These are phyloP conservation scores for Trypoxylus dichotomus DNA, from an alignment of 1,140 invertebrate genomes.

Conservation along the genomic window DNA sequence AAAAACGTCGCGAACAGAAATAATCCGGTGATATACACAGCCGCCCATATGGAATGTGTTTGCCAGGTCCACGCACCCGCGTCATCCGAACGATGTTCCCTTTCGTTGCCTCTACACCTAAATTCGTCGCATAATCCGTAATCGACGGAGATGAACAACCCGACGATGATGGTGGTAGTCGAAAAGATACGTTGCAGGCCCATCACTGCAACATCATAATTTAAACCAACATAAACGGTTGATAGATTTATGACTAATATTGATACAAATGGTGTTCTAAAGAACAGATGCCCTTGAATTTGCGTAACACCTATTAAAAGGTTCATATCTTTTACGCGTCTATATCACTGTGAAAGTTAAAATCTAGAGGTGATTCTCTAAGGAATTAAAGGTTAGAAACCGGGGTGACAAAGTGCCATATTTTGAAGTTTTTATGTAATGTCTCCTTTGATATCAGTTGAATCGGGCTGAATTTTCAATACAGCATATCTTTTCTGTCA, in stretches of 20 bases:
- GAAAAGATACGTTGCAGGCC: slow-evolving; percentile 62
- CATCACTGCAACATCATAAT: slow-evolving; percentile 56
- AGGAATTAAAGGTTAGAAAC: no score
- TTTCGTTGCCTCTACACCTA: slow-evolving; percentile 59
- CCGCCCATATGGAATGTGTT: slow-evolving; percentile 59
- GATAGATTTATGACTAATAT: neutral
- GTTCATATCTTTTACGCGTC: no score
- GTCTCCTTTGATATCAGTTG: no score
- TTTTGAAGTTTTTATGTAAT: no score
- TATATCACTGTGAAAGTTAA: no score
- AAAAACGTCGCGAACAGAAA: slow-evolving; percentile 59
- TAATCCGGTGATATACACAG: slow-evolving; percentile 59
- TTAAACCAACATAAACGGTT: slow-evolving; percentile 26
- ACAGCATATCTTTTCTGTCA: no score
- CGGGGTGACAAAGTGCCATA: no score
- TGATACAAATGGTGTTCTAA: no score
- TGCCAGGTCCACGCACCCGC: slow-evolving; percentile 56
- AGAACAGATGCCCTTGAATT: no score
- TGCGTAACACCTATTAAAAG: no score
- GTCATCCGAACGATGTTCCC: slow-evolving; percentile 52
- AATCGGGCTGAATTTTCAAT: no score
- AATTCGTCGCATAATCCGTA: slow-evolving; percentile 66
- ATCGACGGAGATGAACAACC: slow-evolving; percentile 64
- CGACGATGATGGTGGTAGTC: slow-evolving; percentile 61
- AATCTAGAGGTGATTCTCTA: no score